Base-by-base conservation (phyloP, 2,797 vertebrate genomes). In the Lindbergichthys nudifrons region DNA sequence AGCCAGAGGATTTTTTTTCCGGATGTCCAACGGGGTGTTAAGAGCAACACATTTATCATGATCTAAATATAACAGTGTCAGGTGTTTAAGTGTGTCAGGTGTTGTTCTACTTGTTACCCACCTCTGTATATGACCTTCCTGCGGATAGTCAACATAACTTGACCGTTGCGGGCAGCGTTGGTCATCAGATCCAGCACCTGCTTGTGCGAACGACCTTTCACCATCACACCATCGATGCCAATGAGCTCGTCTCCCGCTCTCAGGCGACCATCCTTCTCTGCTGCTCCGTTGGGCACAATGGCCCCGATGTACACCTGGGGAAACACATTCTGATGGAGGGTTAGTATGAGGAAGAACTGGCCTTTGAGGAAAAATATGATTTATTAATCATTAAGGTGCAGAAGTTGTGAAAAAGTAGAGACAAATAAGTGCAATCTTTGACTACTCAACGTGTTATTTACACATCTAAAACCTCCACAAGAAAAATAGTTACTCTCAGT, bases 171-270 rank as follows among this genome's bases (percentile, higher is more conserved):
- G 18, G 98, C 98, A 0, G 98, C 98, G 0, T 97, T 96, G 10
- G 97, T 99, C 98, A 99, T 99, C 43, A 99, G 93, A 80, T 99
- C 98, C 89, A 99, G 85, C 66, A 99, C 98, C 79, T 99, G 97
- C 78, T 98, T 99, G 93, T 99, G 98, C 0, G 98, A 97, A 62
- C 97, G 97, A 61, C 97, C 98, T 85, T 97, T 99, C 0, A 99
- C 96, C 2, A 97, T 94, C 71, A 98, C 94, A 0, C 97, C 97
- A 21, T 99, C 98, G 1, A 99, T 99, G 46, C 97, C 97, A 81
- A 99, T 95, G 52, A 99, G 96, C 81, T 99, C 98, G 5, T 99
- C 98, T 0, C 97, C 98, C 0, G 97, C 97, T 21, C 98, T 94
- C 26, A 99, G 95, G 13, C 97, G 94, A 0, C 98, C 98, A 0